A percentile compares a stretch with the other conserved stretches of the same genome.
Conservation (phyloP, 2,113 vertebrate species). For the Lamprotornis superbus region DNA sequence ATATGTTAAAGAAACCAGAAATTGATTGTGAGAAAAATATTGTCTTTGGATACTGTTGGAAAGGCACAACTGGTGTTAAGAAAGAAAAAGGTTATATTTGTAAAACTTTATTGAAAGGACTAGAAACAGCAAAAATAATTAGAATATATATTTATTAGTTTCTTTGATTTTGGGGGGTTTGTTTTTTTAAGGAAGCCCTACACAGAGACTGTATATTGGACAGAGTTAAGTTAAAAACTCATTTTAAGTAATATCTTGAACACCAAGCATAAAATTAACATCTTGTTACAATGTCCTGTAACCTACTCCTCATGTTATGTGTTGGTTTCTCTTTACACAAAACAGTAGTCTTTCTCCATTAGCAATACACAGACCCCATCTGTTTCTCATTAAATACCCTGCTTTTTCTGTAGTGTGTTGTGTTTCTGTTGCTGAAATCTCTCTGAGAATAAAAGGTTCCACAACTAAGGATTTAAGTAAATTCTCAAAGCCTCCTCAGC, state of each 20-base stretch:
- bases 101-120: not conserved
- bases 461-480: not conserved
- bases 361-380: constrained; percentile 8
- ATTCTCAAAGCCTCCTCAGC: not conserved
- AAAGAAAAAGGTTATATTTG: not conserved
- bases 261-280: not conserved
- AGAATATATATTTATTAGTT: not conserved
- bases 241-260: not conserved
- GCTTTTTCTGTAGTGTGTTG: not conserved
- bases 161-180: accelerated
- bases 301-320: not conserved
- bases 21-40: not conserved
- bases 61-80: not conserved
- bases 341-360: constrained; percentile 40
- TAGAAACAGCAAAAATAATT: not conserved
- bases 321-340: constrained; percentile 27
- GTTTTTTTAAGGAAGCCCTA: not conserved
- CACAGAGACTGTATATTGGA: not conserved
- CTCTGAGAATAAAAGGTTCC: not conserved
- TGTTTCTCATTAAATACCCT: constrained; percentile 57
- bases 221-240: not conserved
- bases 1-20: constrained; percentile 3
- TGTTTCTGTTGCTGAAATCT: not conserved
- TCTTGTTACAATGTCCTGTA: not conserved
- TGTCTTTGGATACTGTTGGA: not conserved